These are phyloP conservation scores for Pangasius krempfi DNA, from an alignment of 2,797 vertebrate species.

Conservation along the genomic window DNA sequence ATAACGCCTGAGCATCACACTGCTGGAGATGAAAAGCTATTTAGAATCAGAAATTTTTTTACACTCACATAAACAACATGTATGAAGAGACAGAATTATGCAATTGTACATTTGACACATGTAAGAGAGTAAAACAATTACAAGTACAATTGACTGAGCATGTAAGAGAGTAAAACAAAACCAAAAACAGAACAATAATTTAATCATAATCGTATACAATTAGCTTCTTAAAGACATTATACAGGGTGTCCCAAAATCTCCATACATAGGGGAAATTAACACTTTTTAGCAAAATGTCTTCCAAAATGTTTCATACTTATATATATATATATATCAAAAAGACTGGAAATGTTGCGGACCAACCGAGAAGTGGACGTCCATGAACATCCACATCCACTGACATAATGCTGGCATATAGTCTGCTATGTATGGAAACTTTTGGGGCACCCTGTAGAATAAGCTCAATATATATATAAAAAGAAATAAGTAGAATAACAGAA, in stretches of 20 bases:
- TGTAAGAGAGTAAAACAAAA: background rate
- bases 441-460: too few species aligned
- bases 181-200: background rate
- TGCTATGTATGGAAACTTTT: too few species aligned
- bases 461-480: too few species aligned
- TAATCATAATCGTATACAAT: background rate
- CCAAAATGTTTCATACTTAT: too few species aligned
- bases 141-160: background rate
- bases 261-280: too few species aligned
- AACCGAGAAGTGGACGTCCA: too few species aligned
- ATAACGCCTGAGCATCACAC: conserved; percentile 37
- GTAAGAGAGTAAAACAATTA: background rate
- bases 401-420: too few species aligned
- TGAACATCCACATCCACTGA: too few species aligned
- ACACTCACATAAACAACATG: background rate
- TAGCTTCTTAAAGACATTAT: background rate
- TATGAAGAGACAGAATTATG: background rate
- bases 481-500: too few species aligned
- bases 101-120: background rate
- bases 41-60: background rate
- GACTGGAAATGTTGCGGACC: too few species aligned
- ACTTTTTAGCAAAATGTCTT: too few species aligned
- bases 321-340: too few species aligned
- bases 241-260: background rate
- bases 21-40: background rate